phyloP scores from a whole-genome alignment of 2,797 vertebrate species.

The Enteromius viviparus region DNA sequence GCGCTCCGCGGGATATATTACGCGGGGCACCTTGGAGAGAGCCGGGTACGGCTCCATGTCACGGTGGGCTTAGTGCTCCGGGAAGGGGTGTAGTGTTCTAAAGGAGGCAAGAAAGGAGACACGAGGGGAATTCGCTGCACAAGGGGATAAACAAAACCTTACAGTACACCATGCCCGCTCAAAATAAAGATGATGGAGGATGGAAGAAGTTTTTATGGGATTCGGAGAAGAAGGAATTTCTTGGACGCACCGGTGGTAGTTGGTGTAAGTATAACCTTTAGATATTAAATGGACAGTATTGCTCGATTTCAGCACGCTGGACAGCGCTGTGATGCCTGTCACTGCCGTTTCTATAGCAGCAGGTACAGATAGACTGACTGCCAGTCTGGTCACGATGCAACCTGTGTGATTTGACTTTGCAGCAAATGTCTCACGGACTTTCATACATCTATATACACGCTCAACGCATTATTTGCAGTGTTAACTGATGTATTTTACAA shows the following conservation, averaged over 20 bases:
- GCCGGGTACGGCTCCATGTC: slow-evolving; percentile 67
- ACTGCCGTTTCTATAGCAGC: not conserved
- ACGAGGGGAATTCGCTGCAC: not conserved
- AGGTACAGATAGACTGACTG: slow-evolving; percentile 25
- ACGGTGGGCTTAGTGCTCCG: slow-evolving; percentile 51
- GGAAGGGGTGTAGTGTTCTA: slow-evolving; percentile 40
- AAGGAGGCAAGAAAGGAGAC: slow-evolving; percentile 28
- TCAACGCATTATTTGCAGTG: not conserved
- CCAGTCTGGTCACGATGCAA: slow-evolving; percentile 64
- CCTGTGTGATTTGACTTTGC: slow-evolving; percentile 78
- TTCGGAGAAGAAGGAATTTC: slow-evolving; percentile 89
- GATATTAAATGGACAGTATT: not conserved
- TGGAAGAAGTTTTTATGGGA: slow-evolving; percentile 96
- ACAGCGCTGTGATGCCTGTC: slow-evolving; percentile 34
- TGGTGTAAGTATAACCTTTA: slow-evolving; percentile 87
- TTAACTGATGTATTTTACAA: not conserved
- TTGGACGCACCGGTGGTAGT: slow-evolving; percentile 90
- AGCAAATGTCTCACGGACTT: slow-evolving; percentile 59
- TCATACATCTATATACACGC: not conserved
- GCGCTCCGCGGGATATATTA: slow-evolving; percentile 70
- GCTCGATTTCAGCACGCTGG: slow-evolving; percentile 38
- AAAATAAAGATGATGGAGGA: slow-evolving; percentile 88
- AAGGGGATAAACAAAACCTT: slow-evolving; percentile 33
- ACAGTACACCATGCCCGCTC: slow-evolving; percentile 79
- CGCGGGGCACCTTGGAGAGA: slow-evolving; percentile 47